Evolutionary conservation across 2,113 vertebrate genomes (phyloP), one percentile per base, ranked within the genome.

Genomic region (Pagrus major): DNA sequence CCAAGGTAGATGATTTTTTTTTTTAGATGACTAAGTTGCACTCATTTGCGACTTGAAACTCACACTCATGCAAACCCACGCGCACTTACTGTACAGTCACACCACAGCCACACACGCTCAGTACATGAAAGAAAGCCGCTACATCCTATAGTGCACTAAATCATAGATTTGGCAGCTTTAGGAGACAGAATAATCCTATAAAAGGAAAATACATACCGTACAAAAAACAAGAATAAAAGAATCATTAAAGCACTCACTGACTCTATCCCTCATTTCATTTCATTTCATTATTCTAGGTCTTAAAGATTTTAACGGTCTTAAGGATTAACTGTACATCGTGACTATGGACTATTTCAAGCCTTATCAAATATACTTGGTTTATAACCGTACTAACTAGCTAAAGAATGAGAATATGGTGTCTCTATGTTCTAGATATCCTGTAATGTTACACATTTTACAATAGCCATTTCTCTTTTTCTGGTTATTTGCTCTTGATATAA

Each of bases 1-100:
- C 78, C 78, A 90, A 92, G 86, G 91, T 91, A 87, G 86, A 84
- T 82, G 51, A 90, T 61, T 61, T 75, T 86, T 79, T n/a, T n/a
- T n/a, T n/a, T n/a, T n/a, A 47, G 64, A 85, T 81, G 86, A 73
- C 55, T 21, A 78, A 59, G 65, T 74, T 69, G 52, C 77, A 84
- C 70, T 85, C 69, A 37, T 66, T 56, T 72, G 63, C 47, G 47
- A 77, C 54, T 9, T 35, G 49, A 71, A 47, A 71, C 63, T 81
- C 70, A 44, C 73, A 88, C 71, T 87, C 80, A 80, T 84, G 70
- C 86, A 78, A 80, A 88, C 65, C 52, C 73, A 65, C 76, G 27
- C 71, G 59, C 81, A 84, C 80, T 41, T 25, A 90, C 63, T 71
- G 61, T 27, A 74, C 59, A 85, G 58, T 76, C 84, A 80, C 75